A percentile compares a stretch with the other conserved stretches of the same genome.
phyloP scores from a whole-genome alignment of 2,888 invertebrate genomes.

The Candidula unifasciata region DNA sequence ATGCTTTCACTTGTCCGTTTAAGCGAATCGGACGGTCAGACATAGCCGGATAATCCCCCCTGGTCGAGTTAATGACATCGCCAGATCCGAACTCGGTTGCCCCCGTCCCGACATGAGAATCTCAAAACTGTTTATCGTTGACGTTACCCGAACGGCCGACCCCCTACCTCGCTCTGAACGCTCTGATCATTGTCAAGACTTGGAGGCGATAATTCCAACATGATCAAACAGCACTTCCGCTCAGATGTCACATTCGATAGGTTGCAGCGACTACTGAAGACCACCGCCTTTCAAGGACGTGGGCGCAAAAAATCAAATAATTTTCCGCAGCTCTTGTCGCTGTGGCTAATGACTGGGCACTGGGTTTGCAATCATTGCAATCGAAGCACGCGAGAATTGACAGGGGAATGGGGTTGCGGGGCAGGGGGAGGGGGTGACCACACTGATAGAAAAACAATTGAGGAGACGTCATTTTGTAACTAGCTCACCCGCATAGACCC shows the following conservation, averaged over 20 bases:
- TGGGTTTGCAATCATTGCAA: conserved; percentile 42
- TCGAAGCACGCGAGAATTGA: neutral
- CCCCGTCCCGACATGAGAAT: conserved; percentile 40
- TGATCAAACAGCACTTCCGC: conserved; percentile 50
- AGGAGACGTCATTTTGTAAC: neutral
- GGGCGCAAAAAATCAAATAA: conserved; percentile 26
- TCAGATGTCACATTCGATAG: conserved; percentile 47
- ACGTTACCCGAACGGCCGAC: neutral
- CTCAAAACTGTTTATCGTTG: conserved; percentile 8
- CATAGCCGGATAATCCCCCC: conserved; percentile 7
- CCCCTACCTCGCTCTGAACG: conserved; percentile 32
- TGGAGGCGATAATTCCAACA: conserved; percentile 46
- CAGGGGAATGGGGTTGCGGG: neutral
- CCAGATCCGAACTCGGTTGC: conserved; percentile 15
- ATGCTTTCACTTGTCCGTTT: conserved; percentile 1
- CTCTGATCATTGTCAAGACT: conserved; percentile 46
- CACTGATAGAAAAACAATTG: no score
- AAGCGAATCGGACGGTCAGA: conserved; percentile 9
- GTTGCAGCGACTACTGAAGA: conserved; percentile 41
- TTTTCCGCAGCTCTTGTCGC: conserved; percentile 26
- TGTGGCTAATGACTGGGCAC: conserved; percentile 41
- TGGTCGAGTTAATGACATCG: conserved; percentile 26
- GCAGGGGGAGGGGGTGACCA: neutral
- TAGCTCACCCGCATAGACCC: neutral
- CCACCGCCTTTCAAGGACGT: conserved; percentile 7